These are phyloP conservation scores for Pygmarrhopalites habei DNA, from an alignment of 1,140 invertebrate species.

Conservation along the genomic window DNA sequence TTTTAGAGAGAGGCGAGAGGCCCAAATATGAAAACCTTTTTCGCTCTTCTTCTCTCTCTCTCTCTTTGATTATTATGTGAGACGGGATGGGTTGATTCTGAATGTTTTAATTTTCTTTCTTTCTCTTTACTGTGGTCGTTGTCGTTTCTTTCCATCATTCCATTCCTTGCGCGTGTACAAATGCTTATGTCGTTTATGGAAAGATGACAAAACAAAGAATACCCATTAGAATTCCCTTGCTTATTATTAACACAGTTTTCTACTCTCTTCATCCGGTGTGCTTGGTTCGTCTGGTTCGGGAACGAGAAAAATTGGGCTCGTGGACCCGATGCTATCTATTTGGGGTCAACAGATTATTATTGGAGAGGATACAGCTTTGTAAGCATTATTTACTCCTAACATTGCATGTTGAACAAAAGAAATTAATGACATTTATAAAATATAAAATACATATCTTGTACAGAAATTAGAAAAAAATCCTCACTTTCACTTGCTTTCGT, in stretches of 20 bases:
- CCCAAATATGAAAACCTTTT: no score
- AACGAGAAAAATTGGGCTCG: slow-evolving; percentile 47
- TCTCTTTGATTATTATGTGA: no score
- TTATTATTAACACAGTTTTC: slow-evolving; percentile 6
- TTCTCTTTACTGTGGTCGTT: neutral
- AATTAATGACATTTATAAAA: no score
- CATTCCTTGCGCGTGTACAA: slow-evolving; percentile 48
- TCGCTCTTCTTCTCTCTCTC: no score
- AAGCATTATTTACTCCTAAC: slow-evolving; percentile 49
- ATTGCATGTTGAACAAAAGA: neutral
- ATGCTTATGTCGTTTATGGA: slow-evolving; percentile 48
- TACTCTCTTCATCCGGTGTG: slow-evolving; percentile 1
- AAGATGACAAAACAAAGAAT: neutral
- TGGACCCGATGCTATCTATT: slow-evolving; percentile 93
- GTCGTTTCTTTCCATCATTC: neutral
- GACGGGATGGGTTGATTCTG: no score
- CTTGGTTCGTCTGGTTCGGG: slow-evolving; percentile 8
- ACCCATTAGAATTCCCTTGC: neutral
- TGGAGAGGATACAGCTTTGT: slow-evolving; percentile 91
- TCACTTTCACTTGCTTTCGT: neutral
- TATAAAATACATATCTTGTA: neutral
- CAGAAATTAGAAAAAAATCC: neutral
- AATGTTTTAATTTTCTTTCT: no score
- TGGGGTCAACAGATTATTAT: slow-evolving; percentile 94
- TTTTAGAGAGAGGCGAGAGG: no score